Evolutionary conservation across 2,888 invertebrate genomes (phyloP).

Genomic region (Eupithecia subfuscata): DNA sequence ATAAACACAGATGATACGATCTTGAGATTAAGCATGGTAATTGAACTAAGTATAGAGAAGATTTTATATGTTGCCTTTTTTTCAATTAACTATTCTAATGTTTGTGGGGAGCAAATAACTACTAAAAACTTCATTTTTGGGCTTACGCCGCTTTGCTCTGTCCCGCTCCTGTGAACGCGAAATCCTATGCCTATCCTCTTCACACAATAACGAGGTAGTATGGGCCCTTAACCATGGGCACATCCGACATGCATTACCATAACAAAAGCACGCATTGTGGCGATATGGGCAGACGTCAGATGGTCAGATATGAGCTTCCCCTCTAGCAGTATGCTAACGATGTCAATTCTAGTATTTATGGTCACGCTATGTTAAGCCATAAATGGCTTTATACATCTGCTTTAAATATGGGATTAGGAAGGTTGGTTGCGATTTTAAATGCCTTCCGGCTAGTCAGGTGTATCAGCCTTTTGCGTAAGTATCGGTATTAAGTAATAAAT

Average conservation of each 20-base stretch:
- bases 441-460: background rate
- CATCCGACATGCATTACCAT: constrained; percentile 32
- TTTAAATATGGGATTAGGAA: background rate
- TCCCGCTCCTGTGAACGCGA: too few relatives aligned
- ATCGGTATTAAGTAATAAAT: background rate
- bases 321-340: constrained; percentile 44
- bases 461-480: background rate
- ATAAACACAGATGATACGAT: too few relatives aligned
- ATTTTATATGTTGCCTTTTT: too few relatives aligned
- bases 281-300: constrained; percentile 49
- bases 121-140: too few relatives aligned
- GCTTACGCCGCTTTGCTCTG: too few relatives aligned
- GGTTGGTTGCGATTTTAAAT: background rate
- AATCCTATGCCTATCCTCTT: too few relatives aligned
- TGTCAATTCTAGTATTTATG: constrained; percentile 45
- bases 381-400: background rate
- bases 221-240: constrained; percentile 6
- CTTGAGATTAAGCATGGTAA: too few relatives aligned
- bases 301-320: constrained; percentile 59
- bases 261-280: constrained; percentile 25
- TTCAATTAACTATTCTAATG: too few relatives aligned
- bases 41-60: too few relatives aligned
- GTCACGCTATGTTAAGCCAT: constrained; percentile 34
- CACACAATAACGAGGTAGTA: too few relatives aligned
- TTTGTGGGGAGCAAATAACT: too few relatives aligned